Base-by-base conservation (phyloP, 2,797 vertebrate genomes). In the Erethizon dorsatum region DNA sequence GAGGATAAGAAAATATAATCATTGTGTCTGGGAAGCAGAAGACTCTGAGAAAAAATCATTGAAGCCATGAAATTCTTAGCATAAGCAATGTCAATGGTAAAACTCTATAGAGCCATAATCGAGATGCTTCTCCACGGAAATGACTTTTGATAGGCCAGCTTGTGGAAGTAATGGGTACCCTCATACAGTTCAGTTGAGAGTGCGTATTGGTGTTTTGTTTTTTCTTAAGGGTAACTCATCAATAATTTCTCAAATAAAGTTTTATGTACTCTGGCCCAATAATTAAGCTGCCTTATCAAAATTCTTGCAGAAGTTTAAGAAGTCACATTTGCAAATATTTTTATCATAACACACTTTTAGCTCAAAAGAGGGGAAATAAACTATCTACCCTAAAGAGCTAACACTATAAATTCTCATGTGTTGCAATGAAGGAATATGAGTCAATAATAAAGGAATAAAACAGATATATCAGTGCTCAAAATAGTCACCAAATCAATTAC, bases 21-120 rank as follows among this genome's bases (percentile, higher is more conserved):
- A 91, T 78, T 95, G 90, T 84, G 80, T 91, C 61, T 73, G 83
- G 54, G 45, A 94, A 96, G 31, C 20, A 54, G 65, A 84, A 83
- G 6, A 28, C 61, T 94, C 37, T 54, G 33, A 96, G 20, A 17
- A 95, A 83, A 94, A 28, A 83, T 91, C 57, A 69, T 6, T 75
- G 50, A 94, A 88, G 37, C 22, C 65, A 96, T 18, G 18, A 86
- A 83, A 91, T 93, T 93, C 80, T 93, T 65, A 86, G 63, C 80
- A 87, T 20, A 95, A 83, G 94, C 65, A 52, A 88, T 57, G 79
- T 57, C 75, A 94, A 85, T 61, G 78, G 12, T 91, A 83, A 73
- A 95, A 47, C 2, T 90, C 75, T 94, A 31, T 57, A 71, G 75
- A 89, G 22, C 56, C 5, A 59, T 37, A 82, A 65, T 41, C 7